Percentiles rank a stretch among this genome's conserved stretches.
Conservation (phyloP, 2,888 invertebrate genomes). For the Morinoia aosen region DNA sequence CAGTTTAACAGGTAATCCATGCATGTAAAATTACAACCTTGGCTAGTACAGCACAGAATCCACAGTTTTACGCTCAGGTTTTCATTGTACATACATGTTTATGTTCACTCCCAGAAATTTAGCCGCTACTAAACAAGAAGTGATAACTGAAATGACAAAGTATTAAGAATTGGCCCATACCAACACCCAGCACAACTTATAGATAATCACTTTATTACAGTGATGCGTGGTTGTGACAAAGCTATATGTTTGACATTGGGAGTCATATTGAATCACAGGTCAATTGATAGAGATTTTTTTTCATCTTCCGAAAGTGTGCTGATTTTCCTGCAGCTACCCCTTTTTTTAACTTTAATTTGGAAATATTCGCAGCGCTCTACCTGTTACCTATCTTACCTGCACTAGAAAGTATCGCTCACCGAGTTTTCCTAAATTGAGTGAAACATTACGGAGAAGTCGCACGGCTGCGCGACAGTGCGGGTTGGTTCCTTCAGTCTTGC, state of each 20-base stretch:
- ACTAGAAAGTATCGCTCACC: background rate
- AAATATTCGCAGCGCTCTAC: background rate
- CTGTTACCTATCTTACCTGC: background rate
- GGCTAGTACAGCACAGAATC: too few species aligned
- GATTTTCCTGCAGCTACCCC: background rate
- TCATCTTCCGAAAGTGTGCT: background rate
- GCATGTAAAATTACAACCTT: too few species aligned
- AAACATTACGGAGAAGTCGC: conserved; percentile 33
- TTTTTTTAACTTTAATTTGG: too few species aligned
- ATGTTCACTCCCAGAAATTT: too few species aligned
- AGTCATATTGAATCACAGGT: background rate
- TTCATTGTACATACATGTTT: too few species aligned
- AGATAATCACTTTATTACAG: background rate
- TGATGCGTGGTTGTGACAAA: background rate
- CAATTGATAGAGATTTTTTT: background rate
- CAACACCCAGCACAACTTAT: background rate
- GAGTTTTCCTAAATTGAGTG: background rate
- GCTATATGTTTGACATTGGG: background rate
- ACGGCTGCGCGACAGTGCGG: background rate
- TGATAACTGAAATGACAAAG: too few species aligned
- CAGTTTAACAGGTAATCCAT: too few species aligned
- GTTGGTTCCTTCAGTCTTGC: conserved; percentile 31
- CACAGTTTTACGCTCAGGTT: too few species aligned
- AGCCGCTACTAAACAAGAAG: too few species aligned
- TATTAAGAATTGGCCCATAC: too few species aligned